phyloP scores from a whole-genome alignment of 2,888 invertebrate species.

The Eudasyphora cyanicolor region DNA sequence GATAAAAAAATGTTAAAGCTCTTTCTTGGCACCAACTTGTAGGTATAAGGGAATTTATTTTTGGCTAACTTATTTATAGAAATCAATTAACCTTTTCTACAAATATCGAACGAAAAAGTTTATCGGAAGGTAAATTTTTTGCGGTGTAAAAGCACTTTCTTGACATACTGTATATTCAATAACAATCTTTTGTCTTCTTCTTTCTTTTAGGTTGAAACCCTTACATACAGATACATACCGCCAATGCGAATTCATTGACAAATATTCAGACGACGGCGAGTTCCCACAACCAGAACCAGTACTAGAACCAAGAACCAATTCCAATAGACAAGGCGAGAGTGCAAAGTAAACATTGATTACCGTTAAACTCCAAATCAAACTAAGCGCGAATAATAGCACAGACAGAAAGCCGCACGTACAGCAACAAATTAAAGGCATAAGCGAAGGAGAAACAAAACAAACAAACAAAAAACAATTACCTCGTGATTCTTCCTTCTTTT shows the following conservation, averaged over 20 bases:
- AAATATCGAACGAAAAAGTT: too few species aligned
- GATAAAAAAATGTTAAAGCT: too few species aligned
- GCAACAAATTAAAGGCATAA: neutral
- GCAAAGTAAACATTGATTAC: slow-evolving; percentile 12
- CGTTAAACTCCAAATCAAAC: neutral
- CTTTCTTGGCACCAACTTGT: too few species aligned
- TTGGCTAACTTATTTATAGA: too few species aligned
- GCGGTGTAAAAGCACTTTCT: too few species aligned
- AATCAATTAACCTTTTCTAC: too few species aligned
- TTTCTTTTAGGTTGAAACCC: neutral
- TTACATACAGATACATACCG: neutral
- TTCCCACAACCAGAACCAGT: too few species aligned
- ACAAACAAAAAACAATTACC: neutral
- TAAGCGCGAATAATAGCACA: neutral
- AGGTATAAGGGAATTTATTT: too few species aligned
- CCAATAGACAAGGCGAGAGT: neutral
- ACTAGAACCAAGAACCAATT: neutral
- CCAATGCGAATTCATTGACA: neutral
- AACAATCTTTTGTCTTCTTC: neutral
- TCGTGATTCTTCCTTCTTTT: slow-evolving; percentile 23
- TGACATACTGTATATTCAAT: too few species aligned
- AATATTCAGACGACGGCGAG: too few species aligned
- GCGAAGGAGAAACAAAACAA: neutral
- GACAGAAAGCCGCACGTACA: neutral
- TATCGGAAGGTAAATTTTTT: too few species aligned